phyloP scores from a whole-genome alignment of 2,797 vertebrate genomes.

The Mormyrus proboscirostris region DNA sequence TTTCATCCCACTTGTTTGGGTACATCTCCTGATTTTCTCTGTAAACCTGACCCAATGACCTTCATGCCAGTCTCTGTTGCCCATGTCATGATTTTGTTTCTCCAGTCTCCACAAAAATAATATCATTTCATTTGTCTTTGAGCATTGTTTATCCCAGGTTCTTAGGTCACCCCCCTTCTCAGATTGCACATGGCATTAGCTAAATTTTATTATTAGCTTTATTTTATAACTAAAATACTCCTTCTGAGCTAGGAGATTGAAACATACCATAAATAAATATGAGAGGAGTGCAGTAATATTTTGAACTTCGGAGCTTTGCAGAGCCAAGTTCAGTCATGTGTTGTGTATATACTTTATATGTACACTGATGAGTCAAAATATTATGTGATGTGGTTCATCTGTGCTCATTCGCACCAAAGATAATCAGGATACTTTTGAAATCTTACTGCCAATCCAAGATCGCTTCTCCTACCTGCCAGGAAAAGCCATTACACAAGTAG shows the following conservation, averaged over 20 bases:
- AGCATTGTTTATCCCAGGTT: neutral
- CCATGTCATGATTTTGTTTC: neutral
- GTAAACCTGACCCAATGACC: neutral
- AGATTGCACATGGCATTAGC: neutral
- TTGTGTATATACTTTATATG: neutral
- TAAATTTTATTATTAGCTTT: neutral
- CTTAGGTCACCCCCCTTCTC: neutral
- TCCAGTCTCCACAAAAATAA: neutral
- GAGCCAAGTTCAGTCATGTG: neutral
- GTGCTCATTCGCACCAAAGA: neutral
- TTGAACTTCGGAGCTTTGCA: neutral
- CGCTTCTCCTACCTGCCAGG: neutral
- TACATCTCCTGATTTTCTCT: neutral
- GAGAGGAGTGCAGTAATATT: neutral
- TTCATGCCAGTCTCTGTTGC: neutral
- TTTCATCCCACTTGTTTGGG: neutral
- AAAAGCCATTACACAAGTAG: neutral
- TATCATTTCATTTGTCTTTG: neutral
- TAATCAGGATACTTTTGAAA: neutral
- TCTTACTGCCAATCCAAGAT: neutral
- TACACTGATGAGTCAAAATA: neutral
- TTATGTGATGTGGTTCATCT: neutral
- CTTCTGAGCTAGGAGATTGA: neutral
- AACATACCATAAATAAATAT: neutral
- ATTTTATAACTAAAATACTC: neutral